Evolutionary conservation across 2,113 vertebrate species (phyloP).

Genomic region (Antidorcas marsupialis): DNA sequence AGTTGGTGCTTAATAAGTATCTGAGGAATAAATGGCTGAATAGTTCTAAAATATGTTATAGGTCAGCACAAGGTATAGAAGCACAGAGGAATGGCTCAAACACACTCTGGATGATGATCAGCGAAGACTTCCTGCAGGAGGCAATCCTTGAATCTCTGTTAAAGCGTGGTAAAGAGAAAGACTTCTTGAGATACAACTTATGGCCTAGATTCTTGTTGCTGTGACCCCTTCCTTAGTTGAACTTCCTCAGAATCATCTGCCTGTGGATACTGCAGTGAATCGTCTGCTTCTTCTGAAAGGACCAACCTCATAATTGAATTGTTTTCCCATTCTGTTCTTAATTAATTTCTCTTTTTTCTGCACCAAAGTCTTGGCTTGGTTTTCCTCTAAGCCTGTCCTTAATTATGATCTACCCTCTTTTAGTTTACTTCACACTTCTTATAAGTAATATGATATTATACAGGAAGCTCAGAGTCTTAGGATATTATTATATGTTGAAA

Average conservation of each 20-base stretch:
- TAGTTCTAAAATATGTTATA: background rate
- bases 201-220: background rate
- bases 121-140: background rate
- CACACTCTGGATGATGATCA: background rate
- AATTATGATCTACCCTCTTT: background rate
- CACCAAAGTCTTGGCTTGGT: background rate
- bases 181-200: background rate
- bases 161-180: background rate
- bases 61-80: background rate
- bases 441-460: background rate
- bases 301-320: background rate
- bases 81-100: background rate
- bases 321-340: background rate
- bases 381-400: background rate
- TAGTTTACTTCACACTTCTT: background rate
- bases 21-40: background rate
- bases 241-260: background rate
- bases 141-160: background rate
- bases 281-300: background rate
- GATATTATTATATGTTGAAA: background rate
- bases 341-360: background rate
- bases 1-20: background rate
- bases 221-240: background rate
- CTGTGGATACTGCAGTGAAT: background rate
- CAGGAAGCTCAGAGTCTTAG: background rate